These are phyloP conservation scores for Artibeus jamaicensis DNA, from an alignment of 2,797 vertebrate species.

Conservation along the genomic window DNA sequence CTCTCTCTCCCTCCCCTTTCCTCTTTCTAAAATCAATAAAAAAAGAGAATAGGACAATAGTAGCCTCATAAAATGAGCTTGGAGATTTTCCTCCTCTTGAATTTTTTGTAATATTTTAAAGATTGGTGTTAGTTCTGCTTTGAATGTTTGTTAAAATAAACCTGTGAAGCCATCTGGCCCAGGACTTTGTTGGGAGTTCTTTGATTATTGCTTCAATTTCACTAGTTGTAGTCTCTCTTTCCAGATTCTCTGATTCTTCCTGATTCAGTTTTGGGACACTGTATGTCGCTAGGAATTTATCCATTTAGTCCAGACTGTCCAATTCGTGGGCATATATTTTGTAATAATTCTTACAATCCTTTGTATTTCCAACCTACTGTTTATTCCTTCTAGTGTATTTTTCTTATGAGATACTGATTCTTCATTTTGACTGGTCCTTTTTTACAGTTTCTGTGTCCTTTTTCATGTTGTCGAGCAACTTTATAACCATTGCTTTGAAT, in stretches of 20 bases:
- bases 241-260: neutral
- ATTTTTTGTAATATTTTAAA: neutral
- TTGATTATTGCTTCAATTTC: neutral
- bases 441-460: neutral
- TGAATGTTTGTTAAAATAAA: no score
- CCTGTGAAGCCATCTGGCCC: neutral
- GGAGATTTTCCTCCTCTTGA: neutral
- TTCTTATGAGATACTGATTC: no score
- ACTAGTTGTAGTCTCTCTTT: neutral
- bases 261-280: neutral
- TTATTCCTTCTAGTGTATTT: no score
- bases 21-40: neutral
- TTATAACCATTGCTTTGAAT: neutral
- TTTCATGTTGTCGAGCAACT: neutral
- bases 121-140: neutral
- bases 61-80: neutral
- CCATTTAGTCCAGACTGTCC: neutral
- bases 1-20: neutral
- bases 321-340: no score
- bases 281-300: neutral
- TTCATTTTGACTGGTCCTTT: no score
- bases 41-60: neutral
- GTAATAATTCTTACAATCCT: no score
- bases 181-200: neutral
- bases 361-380: no score